phyloP scores from a whole-genome alignment of 2,888 invertebrate genomes.

The Pristionchus mayeri region DNA sequence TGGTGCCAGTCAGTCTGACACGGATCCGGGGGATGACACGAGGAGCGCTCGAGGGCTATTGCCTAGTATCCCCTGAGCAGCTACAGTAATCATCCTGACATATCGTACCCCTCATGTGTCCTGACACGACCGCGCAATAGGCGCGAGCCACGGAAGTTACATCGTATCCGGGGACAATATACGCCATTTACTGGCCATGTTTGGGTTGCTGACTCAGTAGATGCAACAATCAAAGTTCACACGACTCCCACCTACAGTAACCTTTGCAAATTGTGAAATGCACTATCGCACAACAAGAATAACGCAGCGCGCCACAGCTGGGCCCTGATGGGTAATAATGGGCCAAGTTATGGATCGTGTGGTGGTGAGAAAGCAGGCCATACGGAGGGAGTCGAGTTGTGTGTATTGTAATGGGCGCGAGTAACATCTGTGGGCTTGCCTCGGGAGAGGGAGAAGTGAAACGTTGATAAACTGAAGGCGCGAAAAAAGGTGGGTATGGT shows the following conservation, averaged over 20 bases:
- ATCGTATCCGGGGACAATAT: background rate
- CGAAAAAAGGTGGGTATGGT: background rate
- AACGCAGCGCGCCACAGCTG: too few species aligned
- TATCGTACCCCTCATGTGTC: background rate
- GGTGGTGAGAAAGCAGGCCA: background rate
- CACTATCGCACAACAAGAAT: background rate
- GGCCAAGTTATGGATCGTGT: too few species aligned
- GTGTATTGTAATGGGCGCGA: background rate
- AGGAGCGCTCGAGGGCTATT: background rate
- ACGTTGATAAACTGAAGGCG: background rate
- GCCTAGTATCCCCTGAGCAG: background rate
- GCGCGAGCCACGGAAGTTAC: background rate
- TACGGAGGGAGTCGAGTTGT: background rate
- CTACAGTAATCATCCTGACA: background rate
- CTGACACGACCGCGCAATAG: background rate
- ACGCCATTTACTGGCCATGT: background rate
- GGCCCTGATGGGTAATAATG: too few species aligned
- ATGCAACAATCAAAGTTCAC: background rate
- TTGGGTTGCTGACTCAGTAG: conserved; percentile 3
- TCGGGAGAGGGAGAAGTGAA: background rate
- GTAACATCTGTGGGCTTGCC: background rate
- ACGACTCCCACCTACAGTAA: background rate
- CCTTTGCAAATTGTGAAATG: background rate
- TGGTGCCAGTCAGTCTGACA: background rate
- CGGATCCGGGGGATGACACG: background rate